These are phyloP conservation scores for Dicyrtomina minuta DNA, from an alignment of 2,888 invertebrate genomes.

Conservation along the genomic window DNA sequence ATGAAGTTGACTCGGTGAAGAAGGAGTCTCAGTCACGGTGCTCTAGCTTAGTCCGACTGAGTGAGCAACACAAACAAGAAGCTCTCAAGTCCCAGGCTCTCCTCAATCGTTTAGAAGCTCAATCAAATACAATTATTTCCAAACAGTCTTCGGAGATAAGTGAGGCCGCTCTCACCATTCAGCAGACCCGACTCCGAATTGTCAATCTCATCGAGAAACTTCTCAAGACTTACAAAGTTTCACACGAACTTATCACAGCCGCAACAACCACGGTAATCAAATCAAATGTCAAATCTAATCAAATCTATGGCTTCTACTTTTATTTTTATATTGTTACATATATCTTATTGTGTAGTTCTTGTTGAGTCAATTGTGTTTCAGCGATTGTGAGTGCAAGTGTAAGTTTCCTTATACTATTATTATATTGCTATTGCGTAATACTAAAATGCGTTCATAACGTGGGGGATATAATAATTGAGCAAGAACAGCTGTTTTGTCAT, in stretches of 20 bases:
- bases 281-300: too few species aligned
- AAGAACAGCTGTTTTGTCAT: too few species aligned
- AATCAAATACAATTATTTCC: constrained; percentile 39
- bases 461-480: too few species aligned
- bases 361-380: too few species aligned
- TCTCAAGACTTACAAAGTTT: constrained; percentile 49
- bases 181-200: constrained; percentile 40
- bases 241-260: constrained; percentile 42
- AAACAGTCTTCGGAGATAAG: constrained; percentile 42
- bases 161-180: constrained; percentile 41
- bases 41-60: constrained; percentile 48
- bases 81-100: constrained; percentile 48
- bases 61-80: constrained; percentile 52
- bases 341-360: too few species aligned
- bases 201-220: constrained; percentile 44
- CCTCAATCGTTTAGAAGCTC: constrained; percentile 45
- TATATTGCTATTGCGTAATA: too few species aligned
- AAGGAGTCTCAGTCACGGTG: constrained; percentile 38
- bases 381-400: too few species aligned
- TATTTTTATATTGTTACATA: too few species aligned
- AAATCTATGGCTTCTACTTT: too few species aligned
- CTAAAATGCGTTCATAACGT: too few species aligned
- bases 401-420: too few species aligned
- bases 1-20: constrained; percentile 43
- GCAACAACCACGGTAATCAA: constrained; percentile 29